These are phyloP conservation scores for Trachymyrmex cornetzi DNA, from an alignment of 1,140 invertebrate species.

Conservation along the genomic window DNA sequence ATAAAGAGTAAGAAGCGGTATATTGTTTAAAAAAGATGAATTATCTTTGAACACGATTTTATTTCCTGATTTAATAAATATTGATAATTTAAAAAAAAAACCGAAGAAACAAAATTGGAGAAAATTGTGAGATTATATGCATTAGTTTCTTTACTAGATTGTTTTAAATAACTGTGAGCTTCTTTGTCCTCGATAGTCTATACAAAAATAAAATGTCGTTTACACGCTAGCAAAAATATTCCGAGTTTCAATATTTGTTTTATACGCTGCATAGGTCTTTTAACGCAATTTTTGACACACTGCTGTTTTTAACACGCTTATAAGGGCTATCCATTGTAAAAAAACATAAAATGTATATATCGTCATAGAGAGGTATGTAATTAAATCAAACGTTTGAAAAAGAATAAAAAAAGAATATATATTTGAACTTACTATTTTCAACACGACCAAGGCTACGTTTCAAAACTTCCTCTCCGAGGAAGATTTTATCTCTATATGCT, in stretches of 20 bases:
- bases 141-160: not conserved
- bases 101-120: not conserved
- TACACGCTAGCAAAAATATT: conserved; percentile 17
- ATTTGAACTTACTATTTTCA: not conserved
- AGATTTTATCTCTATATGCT: too few species aligned
- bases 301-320: not conserved
- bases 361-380: not conserved
- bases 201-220: not conserved
- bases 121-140: not conserved
- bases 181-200: not conserved
- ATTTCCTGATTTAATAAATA: too few species aligned
- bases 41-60: too few species aligned
- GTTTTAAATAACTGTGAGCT: conserved; percentile 1
- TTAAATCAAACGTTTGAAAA: conserved; percentile 27
- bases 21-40: too few species aligned
- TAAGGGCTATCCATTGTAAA: not conserved
- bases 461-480: too few species aligned
- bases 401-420: not conserved
- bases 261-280: not conserved
- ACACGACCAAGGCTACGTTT: too few species aligned
- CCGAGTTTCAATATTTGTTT: conserved; percentile 18
- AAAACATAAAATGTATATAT: conserved; percentile 28
- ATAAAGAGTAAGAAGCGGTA: too few species aligned
- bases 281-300: conserved; percentile 20
- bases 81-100: not conserved